Percentiles rank a stretch among this genome's conserved stretches.
phyloP scores from a whole-genome alignment of 2,888 invertebrate species.

The Bunonema sp. region DNA sequence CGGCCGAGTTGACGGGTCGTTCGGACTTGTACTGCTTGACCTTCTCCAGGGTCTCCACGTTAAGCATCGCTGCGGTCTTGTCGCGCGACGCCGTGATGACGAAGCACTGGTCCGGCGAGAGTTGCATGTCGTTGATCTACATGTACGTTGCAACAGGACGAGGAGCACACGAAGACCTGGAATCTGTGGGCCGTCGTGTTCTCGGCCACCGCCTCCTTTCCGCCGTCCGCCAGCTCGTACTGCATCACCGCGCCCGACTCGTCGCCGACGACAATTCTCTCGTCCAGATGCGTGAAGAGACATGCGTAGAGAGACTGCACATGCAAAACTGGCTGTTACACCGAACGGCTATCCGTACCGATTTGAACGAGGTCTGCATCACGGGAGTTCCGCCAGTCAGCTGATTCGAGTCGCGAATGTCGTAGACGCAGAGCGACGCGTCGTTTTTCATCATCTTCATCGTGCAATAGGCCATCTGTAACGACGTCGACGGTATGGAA shows the following conservation, averaged over 20 bases:
- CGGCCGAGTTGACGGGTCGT: slow-evolving; percentile 89
- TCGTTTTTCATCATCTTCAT: slow-evolving; percentile 32
- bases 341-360: too few species aligned
- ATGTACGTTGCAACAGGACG: too few species aligned
- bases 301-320: slow-evolving; percentile 23
- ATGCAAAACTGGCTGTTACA: too few species aligned
- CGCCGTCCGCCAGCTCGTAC: slow-evolving; percentile 64
- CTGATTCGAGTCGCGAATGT: slow-evolving; percentile 48
- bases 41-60: slow-evolving; percentile 67
- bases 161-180: not conserved
- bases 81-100: slow-evolving; percentile 94
- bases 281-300: slow-evolving; percentile 81
- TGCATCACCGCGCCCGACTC: slow-evolving; percentile 55
- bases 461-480: slow-evolving; percentile 32
- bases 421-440: slow-evolving; percentile 54
- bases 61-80: slow-evolving; percentile 69
- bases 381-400: slow-evolving; percentile 29
- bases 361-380: too few species aligned
- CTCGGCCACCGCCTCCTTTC: slow-evolving; percentile 52
- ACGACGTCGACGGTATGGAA: too few species aligned
- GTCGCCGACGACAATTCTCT: slow-evolving; percentile 64
- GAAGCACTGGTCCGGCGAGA: slow-evolving; percentile 55
- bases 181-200: slow-evolving; percentile 17
- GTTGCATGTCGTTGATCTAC: slow-evolving; percentile 92
- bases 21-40: slow-evolving; percentile 93